phyloP scores from a whole-genome alignment of 2,113 vertebrate species.

The Nanorana parkeri region DNA sequence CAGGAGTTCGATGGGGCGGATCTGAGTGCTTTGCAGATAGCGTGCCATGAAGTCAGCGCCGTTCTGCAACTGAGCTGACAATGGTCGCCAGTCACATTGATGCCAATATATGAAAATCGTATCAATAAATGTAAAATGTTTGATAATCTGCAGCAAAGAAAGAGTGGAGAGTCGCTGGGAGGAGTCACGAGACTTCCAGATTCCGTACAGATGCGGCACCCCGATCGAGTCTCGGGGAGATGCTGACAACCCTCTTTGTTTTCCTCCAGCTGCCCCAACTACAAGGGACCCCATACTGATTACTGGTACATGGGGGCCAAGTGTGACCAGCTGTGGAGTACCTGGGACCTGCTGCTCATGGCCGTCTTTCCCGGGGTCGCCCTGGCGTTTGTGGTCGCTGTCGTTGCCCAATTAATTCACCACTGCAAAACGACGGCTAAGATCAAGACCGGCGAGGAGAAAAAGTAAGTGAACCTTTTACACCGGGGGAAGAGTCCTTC shows the following conservation, averaged over 20 bases:
- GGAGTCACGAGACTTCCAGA: too few relatives aligned
- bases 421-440: slow-evolving; percentile 48
- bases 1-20: too few relatives aligned
- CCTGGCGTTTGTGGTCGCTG: slow-evolving; percentile 59
- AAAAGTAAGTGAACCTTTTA: slow-evolving; percentile 59
- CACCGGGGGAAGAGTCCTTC: not conserved
- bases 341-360: slow-evolving; percentile 66
- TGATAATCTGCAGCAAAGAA: too few relatives aligned
- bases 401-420: slow-evolving; percentile 52
- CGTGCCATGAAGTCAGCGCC: too few relatives aligned
- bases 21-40: too few relatives aligned
- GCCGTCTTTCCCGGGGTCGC: slow-evolving; percentile 61
- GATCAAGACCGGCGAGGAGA: not conserved
- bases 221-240: too few relatives aligned
- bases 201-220: too few relatives aligned
- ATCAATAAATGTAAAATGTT: too few relatives aligned
- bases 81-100: too few relatives aligned
- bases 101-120: too few relatives aligned
- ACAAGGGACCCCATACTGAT: slow-evolving; percentile 61
- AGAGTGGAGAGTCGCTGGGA: too few relatives aligned
- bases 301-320: slow-evolving; percentile 71
- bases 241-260: not conserved
- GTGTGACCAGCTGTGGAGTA: slow-evolving; percentile 70
- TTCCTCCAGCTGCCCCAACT: slow-evolving; percentile 67
- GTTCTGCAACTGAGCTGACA: too few relatives aligned